Conservation (phyloP, 2,113 vertebrate genomes). For the Perccottus glenii region DNA sequence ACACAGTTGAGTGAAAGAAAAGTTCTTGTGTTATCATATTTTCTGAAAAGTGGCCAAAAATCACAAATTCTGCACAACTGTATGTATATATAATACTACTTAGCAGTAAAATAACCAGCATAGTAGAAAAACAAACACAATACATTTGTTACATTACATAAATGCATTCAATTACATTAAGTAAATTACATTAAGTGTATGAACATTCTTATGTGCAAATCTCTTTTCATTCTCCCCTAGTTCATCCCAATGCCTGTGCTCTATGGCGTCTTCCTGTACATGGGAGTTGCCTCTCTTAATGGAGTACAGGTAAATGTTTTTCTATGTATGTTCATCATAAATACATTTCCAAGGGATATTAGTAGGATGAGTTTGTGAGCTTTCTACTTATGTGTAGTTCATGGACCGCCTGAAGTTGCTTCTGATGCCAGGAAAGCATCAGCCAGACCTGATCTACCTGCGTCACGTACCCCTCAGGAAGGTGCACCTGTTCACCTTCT, state of each 20-base stretch:
- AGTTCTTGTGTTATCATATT: too few relatives aligned
- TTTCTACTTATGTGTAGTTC: constrained; percentile 79
- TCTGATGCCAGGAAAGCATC: constrained; percentile 97
- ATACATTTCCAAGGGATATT: neutral
- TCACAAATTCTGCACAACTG: too few relatives aligned
- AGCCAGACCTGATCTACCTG: constrained; percentile 96
- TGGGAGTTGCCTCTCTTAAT: constrained; percentile 83
- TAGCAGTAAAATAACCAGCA: too few relatives aligned
- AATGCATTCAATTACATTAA: too few relatives aligned
- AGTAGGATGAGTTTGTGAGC: neutral
- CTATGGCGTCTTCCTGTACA: constrained; percentile 83
- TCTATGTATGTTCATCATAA: neutral
- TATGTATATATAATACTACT: too few relatives aligned
- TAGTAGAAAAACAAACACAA: too few relatives aligned
- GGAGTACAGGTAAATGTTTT: constrained; percentile 77
- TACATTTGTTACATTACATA: too few relatives aligned
- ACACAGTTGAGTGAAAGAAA: too few relatives aligned
- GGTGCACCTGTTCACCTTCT: constrained; percentile 96
- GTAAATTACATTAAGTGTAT: too few relatives aligned
- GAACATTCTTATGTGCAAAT: neutral
- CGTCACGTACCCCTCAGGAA: constrained; percentile 94
- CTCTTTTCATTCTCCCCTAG: constrained; percentile 31
- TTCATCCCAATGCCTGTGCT: constrained; percentile 84
- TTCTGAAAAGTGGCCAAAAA: too few relatives aligned
- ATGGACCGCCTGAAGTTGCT: constrained; percentile 97